A percentile compares a stretch with the other conserved stretches of the same genome.
Evolutionary conservation across 64 coral and sea anemone genomes (phyloP).

Genomic region (Montipora foliosa): DNA sequence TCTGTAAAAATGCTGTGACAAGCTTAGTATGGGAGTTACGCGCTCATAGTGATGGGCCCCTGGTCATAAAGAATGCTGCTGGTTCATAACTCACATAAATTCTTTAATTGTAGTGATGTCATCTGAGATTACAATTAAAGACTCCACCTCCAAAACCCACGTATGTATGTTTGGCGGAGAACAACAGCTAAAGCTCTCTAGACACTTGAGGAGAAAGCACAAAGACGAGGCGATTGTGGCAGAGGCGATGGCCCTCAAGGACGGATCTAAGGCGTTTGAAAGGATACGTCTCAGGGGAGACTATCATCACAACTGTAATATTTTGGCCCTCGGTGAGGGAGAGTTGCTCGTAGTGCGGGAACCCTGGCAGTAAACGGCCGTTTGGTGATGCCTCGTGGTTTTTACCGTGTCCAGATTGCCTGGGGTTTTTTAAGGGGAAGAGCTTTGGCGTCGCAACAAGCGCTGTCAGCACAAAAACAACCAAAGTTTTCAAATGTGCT

Average conservation of each 20-base stretch:
- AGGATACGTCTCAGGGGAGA: conserved; percentile 49
- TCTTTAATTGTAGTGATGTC: too few species aligned
- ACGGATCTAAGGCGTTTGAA: conserved; percentile 12
- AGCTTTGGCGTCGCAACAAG: conserved; percentile 60
- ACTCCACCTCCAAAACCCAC: too few species aligned
- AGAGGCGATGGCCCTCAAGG: conserved; percentile 8
- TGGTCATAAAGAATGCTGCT: too few species aligned
- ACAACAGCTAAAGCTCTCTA: background rate
- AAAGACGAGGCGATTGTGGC: conserved; percentile 29
- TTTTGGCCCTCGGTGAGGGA: conserved; percentile 22
- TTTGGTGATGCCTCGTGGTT: background rate
- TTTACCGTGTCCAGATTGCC: conserved; percentile 37
- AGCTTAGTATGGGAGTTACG: too few species aligned
- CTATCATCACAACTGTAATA: conserved; percentile 74
- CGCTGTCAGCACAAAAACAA: background rate
- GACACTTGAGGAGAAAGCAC: conserved; percentile 22
- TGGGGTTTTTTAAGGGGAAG: conserved; percentile 41
- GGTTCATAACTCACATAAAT: too few species aligned
- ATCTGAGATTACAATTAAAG: too few species aligned
- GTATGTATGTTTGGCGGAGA: background rate
- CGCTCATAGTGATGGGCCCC: too few species aligned
- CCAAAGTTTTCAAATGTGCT: background rate
- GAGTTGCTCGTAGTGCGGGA: conserved; percentile 59
- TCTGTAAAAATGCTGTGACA: too few species aligned
- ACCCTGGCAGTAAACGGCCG: background rate